Percentiles rank a stretch among this genome's conserved stretches.
Conservation (phyloP, 1,140 invertebrate species). For the Babylonia areolata region DNA sequence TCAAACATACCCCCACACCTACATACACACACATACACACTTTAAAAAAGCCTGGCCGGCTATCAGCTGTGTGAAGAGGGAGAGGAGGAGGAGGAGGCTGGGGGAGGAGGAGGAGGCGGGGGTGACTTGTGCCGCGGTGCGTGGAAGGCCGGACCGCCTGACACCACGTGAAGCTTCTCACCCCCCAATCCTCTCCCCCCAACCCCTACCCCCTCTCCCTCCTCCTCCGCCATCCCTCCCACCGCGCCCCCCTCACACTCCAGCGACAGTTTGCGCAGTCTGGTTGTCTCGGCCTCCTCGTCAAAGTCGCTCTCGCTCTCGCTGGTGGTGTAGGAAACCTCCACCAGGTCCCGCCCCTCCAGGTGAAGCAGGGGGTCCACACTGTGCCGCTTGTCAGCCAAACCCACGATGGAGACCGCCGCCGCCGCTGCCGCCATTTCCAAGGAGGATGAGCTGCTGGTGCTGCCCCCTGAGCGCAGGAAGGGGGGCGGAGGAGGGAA, state of each 20-base stretch:
- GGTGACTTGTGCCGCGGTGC: neutral
- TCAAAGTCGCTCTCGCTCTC: constrained; percentile 58
- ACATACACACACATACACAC: no score
- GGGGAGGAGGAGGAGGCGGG: neutral
- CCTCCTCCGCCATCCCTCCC: neutral
- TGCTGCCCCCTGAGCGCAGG: constrained; percentile 31
- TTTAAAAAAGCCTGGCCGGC: neutral
- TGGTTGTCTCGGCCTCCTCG: constrained; percentile 14
- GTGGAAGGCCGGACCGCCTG: neutral
- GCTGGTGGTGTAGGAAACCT: constrained; percentile 47
- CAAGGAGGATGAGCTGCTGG: constrained; percentile 17
- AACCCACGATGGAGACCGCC: neutral
- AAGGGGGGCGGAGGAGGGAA: constrained; percentile 51
- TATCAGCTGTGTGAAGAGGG: neutral
- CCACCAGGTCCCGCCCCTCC: constrained; percentile 51
- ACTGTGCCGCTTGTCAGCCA: constrained; percentile 51
- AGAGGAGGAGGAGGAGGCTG: neutral
- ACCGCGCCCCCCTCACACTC: constrained; percentile 1
- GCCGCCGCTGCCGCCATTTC: constrained; percentile 25
- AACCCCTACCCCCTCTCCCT: neutral
- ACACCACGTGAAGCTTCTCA: neutral
- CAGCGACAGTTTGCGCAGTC: neutral
- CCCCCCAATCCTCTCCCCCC: neutral
- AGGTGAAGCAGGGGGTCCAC: constrained; percentile 56
- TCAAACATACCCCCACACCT: no score